Evolutionary conservation across 2,113 vertebrate species (phyloP).

Genomic region (Melospiza georgiana): DNA sequence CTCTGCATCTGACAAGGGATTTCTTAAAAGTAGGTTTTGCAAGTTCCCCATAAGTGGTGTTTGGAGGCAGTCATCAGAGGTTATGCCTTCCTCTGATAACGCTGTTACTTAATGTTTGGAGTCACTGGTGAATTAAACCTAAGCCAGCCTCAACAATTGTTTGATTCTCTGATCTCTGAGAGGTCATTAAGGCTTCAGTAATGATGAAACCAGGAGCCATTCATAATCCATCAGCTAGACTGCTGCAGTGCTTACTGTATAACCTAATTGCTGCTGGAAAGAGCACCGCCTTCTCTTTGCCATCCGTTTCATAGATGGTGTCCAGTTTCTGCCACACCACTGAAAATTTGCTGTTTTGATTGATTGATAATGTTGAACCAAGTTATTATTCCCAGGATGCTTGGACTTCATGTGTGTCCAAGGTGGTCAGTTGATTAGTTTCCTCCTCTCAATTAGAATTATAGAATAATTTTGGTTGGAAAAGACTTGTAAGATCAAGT

Average conservation of each 20-base stretch:
- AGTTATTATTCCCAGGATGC: not conserved
- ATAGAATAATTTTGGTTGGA: not conserved
- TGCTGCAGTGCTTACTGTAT: not conserved
- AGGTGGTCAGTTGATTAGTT: not conserved
- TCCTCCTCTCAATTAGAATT: not conserved
- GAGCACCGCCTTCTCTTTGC: not conserved
- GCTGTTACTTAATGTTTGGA: not conserved
- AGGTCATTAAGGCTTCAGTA: not conserved
- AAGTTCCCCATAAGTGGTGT: not conserved
- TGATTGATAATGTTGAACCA: not conserved
- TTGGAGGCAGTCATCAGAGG: not conserved
- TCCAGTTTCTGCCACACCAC: not conserved
- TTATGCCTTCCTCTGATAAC: not conserved
- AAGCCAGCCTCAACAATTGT: not conserved
- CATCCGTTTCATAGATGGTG: not conserved
- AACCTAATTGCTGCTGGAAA: not conserved
- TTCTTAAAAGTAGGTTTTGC: not conserved
- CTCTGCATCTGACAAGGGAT: not conserved
- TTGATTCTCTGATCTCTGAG: not conserved
- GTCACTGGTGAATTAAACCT: not conserved
- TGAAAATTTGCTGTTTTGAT: not conserved
- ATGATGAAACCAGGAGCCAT: not conserved
- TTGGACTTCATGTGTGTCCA: not conserved
- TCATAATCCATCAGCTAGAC: not conserved
- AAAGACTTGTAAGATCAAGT: not conserved